phyloP scores from a whole-genome alignment of 1,140 invertebrate genomes.

The Orussus abietinus region DNA sequence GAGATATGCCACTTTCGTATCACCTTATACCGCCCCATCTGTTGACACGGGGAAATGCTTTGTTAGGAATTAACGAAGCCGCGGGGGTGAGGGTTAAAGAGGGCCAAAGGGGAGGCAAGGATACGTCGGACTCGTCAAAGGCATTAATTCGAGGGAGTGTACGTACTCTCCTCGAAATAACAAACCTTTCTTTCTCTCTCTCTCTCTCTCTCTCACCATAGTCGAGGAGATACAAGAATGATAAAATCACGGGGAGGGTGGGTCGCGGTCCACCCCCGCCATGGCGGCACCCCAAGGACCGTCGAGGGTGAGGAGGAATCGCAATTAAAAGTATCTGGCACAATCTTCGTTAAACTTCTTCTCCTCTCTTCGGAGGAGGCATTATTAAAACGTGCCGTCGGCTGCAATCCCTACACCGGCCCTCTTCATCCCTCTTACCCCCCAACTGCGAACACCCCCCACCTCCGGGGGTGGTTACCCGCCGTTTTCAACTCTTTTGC shows the following conservation, averaged over 20 bases:
- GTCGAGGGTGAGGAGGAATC: conserved; percentile 41
- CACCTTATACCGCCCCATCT: no score
- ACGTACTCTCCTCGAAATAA: conserved; percentile 37
- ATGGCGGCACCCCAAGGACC: no score
- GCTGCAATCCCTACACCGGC: conserved; percentile 28
- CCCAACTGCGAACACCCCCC: conserved; percentile 25
- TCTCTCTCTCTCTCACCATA: conserved; percentile 23
- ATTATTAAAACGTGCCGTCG: conserved; percentile 51
- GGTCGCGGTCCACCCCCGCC: no score
- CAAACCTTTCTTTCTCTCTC: conserved; percentile 41
- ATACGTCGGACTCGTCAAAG: conserved; percentile 22
- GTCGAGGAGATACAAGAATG: conserved; percentile 47
- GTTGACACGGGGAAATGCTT: no score
- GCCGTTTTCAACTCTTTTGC: conserved; percentile 48
- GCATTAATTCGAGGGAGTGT: conserved; percentile 51
- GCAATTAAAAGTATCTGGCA: conserved; percentile 54
- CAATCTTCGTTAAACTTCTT: conserved; percentile 54
- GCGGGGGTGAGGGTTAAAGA: conserved; percentile 8
- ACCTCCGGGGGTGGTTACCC: conserved; percentile 22
- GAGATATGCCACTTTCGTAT: no score
- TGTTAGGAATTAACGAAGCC: no score
- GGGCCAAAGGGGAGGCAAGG: conserved; percentile 6
- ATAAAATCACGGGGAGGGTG: conserved; percentile 47
- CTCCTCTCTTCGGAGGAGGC: conserved; percentile 37
- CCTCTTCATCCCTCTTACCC: conserved; percentile 1